phyloP scores from a whole-genome alignment of 2,888 invertebrate genomes.

The Lasiommata megera region DNA sequence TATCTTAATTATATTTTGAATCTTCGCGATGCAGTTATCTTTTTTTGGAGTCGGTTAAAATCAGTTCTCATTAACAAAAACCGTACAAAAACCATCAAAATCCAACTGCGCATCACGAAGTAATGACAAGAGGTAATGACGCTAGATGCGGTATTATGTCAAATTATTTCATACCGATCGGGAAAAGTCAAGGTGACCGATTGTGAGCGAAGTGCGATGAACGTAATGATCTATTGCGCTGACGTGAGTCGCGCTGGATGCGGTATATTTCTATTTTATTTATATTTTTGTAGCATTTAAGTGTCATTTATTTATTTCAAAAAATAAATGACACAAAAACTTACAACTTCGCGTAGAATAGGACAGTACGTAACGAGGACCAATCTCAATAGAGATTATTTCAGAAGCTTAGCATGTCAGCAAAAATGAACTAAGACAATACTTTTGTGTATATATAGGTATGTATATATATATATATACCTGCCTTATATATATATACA shows the following conservation, averaged over 20 bases:
- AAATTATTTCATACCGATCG: slow-evolving; percentile 77
- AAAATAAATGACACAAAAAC: no score
- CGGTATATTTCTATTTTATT: slow-evolving; percentile 30
- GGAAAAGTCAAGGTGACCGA: slow-evolving; percentile 78
- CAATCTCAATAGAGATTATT: no score
- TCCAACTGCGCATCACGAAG: slow-evolving; percentile 43
- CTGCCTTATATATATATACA: no score
- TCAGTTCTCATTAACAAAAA: slow-evolving; percentile 21
- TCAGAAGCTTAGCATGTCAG: no score
- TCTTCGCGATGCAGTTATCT: no score
- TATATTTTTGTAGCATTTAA: not conserved
- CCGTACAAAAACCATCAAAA: slow-evolving; percentile 40
- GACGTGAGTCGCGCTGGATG: slow-evolving; percentile 35
- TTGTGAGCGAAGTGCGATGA: slow-evolving; percentile 47
- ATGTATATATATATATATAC: no score
- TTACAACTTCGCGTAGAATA: no score
- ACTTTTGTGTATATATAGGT: no score
- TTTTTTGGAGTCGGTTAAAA: slow-evolving; percentile 15
- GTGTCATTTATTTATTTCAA: no score
- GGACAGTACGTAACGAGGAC: no score
- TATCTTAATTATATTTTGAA: no score
- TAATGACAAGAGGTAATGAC: slow-evolving; percentile 60
- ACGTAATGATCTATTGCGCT: slow-evolving; percentile 50
- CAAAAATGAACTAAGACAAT: no score
- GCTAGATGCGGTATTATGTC: slow-evolving; percentile 68